Percentiles rank a stretch among this genome's conserved stretches.
Conservation (phyloP, 2,888 invertebrate genomes). For the Epinotia bilunana region DNA sequence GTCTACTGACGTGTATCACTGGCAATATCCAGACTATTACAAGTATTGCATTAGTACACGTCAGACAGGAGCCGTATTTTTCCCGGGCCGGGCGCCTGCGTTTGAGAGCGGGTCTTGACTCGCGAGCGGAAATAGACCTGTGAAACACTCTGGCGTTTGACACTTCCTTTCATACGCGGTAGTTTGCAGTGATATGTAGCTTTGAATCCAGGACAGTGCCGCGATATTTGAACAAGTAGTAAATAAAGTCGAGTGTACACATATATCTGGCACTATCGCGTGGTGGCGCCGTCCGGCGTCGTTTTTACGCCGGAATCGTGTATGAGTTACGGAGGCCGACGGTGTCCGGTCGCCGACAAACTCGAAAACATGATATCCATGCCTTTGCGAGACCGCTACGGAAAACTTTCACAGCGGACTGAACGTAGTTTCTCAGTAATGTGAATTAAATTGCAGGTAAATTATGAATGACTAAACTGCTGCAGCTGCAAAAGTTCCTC, state of each 20-base stretch:
- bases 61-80: background rate
- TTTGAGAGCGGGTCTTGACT: conserved; percentile 5
- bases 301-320: conserved; percentile 78
- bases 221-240: conserved; percentile 60
- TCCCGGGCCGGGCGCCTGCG: background rate
- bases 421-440: conserved; percentile 37
- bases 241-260: conserved; percentile 65
- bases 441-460: conserved; percentile 41
- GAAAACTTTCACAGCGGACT: conserved; percentile 33
- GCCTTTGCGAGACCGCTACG: conserved; percentile 28
- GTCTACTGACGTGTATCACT: background rate
- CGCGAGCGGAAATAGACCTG: conserved; percentile 38
- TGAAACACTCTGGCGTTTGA: conserved; percentile 43
- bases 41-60: background rate
- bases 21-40: background rate
- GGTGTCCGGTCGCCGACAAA: conserved; percentile 59
- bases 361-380: conserved; percentile 40
- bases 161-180: conserved; percentile 48
- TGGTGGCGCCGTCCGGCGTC: conserved; percentile 63
- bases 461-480: conserved; percentile 38
- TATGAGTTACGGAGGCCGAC: conserved; percentile 75
- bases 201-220: conserved; percentile 42
- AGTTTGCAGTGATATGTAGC: conserved; percentile 50
- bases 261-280: conserved; percentile 62
- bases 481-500: conserved; percentile 38